Evolutionary conservation across 2,113 vertebrate species (phyloP), one percentile per base, ranked within the genome.

Genomic region (Podarcis raffonei): DNA sequence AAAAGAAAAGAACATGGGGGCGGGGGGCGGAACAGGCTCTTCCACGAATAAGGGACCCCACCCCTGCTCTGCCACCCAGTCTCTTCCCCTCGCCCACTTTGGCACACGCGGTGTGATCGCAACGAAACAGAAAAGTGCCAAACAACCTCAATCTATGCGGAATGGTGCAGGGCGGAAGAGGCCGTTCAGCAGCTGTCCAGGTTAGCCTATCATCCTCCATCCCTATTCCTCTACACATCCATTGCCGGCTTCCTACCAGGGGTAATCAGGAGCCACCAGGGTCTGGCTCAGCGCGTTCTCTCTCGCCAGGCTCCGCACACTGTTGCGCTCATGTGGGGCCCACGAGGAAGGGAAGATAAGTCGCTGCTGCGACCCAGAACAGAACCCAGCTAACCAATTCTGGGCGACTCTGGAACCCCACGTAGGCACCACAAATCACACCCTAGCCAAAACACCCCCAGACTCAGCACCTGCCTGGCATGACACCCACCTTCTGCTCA

Each of bases 1-100:
- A 48, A 12, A 2, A 48, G 9, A 48, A 48, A 48, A 48, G 2
- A 53, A 1, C 13, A 62, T 39, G 0, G 0, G 59, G 75, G 1
- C 5, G 7, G 11, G 39, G 32, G 3, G 2, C 0, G 0, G 72
- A 6, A 9, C 23, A n/a, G 35, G 59, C 23, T 12, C 57, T 4
- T 4, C 13, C 35, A 11, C 3, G 39, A 23, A 20, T 7, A 1
- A 23, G 27, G 1, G 20, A 4, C 11, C 39, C 30, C 39, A 6
- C 39, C 6, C 0, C 0, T 32, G 89, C 76, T 39, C 77, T 0
- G 30, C 42, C 72, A 1, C 71, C 9, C 1, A 11, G 53, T 0
- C 3, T 37, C 74, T 1, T n/a, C 57, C 74, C 30, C 12, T 6
- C 39, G 22, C n/a, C 53, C 68, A 74, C 15, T 32, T 30, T 57